Conservation (phyloP, 2,888 invertebrate genomes). For the Drosophila putrida region DNA sequence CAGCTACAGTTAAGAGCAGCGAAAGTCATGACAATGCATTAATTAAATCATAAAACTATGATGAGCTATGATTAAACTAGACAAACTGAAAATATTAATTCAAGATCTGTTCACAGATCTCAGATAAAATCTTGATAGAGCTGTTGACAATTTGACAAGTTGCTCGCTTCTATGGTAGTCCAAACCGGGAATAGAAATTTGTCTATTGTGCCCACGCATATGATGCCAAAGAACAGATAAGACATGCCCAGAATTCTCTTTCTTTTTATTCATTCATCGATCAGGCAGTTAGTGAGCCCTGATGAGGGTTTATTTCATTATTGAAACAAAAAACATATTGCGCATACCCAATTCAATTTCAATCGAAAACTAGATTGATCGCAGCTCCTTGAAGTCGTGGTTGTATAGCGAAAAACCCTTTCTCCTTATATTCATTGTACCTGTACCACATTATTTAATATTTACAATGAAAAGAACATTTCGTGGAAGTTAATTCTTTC, state of each 20-base stretch:
- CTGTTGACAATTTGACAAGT: slow-evolving; percentile 62
- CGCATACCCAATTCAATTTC: slow-evolving; percentile 52
- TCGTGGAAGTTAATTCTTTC: slow-evolving; percentile 72
- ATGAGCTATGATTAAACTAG: slow-evolving; percentile 16
- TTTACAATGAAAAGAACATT: slow-evolving; percentile 53
- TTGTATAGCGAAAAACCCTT: slow-evolving; percentile 49
- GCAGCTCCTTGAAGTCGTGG: slow-evolving; percentile 42
- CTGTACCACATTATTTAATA: slow-evolving; percentile 17
- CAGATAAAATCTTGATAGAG: slow-evolving; percentile 40
- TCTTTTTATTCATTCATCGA: slow-evolving; percentile 46
- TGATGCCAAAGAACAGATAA: slow-evolving; percentile 60
- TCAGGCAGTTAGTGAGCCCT: slow-evolving; percentile 60
- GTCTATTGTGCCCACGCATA: slow-evolving; percentile 51
- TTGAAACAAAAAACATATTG: slow-evolving; percentile 73
- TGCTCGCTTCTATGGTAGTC: slow-evolving; percentile 70
- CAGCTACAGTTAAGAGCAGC: slow-evolving; percentile 21
- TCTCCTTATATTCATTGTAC: slow-evolving; percentile 33
- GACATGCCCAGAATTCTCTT: slow-evolving; percentile 43
- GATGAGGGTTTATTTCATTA: slow-evolving; percentile 69
- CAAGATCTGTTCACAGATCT: slow-evolving; percentile 27
- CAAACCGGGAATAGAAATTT: slow-evolving; percentile 27
- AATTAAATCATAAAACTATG: slow-evolving; percentile 52
- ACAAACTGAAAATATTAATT: slow-evolving; percentile 57
- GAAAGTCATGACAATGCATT: slow-evolving; percentile 71
- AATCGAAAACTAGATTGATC: slow-evolving; percentile 55